phyloP scores from a whole-genome alignment of 2,797 vertebrate genomes.

The Sebastes vulpes region DNA sequence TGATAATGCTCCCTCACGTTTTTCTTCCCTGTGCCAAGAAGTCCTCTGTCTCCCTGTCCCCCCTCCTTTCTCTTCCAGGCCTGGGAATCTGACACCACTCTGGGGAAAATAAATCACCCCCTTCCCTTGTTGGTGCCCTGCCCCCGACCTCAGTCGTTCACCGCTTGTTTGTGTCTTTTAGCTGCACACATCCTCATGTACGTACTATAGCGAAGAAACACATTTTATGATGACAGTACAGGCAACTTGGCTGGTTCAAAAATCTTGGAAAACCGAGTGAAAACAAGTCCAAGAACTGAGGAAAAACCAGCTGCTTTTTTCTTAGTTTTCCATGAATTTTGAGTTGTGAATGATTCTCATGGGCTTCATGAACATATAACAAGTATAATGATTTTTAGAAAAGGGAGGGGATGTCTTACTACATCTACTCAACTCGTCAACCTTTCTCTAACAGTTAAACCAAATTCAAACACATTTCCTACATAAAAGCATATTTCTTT shows the following conservation, averaged over 20 bases:
- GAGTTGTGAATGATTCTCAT: neutral
- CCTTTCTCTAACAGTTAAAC: neutral
- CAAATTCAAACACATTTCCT: neutral
- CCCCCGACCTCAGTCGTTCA: conserved; percentile 17
- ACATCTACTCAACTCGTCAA: neutral
- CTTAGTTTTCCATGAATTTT: neutral
- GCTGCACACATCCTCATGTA: conserved; percentile 9
- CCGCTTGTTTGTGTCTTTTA: conserved; percentile 36
- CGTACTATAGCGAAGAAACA: neutral
- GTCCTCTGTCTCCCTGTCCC: neutral
- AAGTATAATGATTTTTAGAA: neutral
- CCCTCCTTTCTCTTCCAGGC: conserved; percentile 13
- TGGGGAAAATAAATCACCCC: conserved; percentile 61
- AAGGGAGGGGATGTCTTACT: neutral
- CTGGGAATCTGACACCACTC: conserved; percentile 74
- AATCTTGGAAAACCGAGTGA: neutral
- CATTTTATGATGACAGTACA: neutral
- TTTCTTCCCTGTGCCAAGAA: conserved; percentile 44
- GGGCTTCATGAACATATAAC: neutral
- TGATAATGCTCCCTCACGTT: conserved; percentile 55
- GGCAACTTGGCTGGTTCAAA: neutral
- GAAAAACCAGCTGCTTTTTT: conserved; percentile 13
- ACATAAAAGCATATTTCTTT: neutral
- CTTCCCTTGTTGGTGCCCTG: conserved; percentile 40
- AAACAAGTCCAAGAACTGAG: conserved; percentile 10